phyloP scores from a whole-genome alignment of 2,797 vertebrate species.

The Gymnocypris eckloni region DNA sequence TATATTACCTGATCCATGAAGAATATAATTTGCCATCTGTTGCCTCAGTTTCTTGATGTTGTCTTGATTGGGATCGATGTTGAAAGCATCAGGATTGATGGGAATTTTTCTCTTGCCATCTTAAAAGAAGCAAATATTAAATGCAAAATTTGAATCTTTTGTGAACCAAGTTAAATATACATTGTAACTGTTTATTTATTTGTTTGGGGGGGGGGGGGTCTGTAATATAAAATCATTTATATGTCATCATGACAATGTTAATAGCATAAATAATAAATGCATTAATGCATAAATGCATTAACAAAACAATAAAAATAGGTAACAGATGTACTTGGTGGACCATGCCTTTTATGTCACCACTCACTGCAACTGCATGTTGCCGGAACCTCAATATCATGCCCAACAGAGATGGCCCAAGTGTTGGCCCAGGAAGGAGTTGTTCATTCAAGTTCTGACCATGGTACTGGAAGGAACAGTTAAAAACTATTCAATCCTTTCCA shows the following conservation, averaged over 20 bases:
- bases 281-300: neutral
- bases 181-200: too few relatives aligned
- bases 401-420: neutral
- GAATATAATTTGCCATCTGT: neutral
- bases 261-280: neutral
- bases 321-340: neutral
- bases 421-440: too few relatives aligned
- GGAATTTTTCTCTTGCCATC: constrained; percentile 6
- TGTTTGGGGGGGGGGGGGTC: too few relatives aligned
- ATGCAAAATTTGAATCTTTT: neutral
- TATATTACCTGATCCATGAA: neutral
- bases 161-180: neutral
- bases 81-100: neutral
- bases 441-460: neutral
- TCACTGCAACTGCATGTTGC: neutral
- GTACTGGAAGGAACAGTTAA: neutral
- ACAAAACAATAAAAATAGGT: neutral
- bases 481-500: neutral
- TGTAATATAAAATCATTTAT: neutral
- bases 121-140: neutral
- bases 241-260: neutral
- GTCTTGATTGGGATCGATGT: neutral
- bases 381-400: neutral
- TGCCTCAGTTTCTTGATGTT: neutral
- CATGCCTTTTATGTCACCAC: neutral